Base-by-base conservation (phyloP, 1,140 invertebrate species). In the Campoletis sonorensis region DNA sequence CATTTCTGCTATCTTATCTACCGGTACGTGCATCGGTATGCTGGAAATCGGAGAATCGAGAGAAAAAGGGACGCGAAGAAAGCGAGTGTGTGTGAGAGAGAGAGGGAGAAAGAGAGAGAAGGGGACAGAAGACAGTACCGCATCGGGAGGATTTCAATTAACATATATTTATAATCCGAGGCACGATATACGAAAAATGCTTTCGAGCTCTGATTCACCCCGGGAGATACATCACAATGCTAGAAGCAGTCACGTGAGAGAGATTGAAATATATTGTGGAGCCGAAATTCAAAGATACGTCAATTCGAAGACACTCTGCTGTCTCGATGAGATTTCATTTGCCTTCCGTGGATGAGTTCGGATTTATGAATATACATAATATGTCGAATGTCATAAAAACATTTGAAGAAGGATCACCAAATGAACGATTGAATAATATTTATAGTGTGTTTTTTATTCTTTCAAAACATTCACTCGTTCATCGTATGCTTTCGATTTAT, bases 141-240 rank as follows among this genome's bases (percentile, higher is more conserved):
- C 8, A 40, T 64, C 37, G 27, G 33, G 40, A 21, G 21, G 70
- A 85, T 82, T 81, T 61, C 54, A 85, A 86, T 86, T 86, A 86
- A 85, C 82, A 84, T 83, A 84, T 83, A 82, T 70, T 81, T 83
- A 75, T 58, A 84, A 85, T 85, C 15, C 0, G 23, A 83, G 83
- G 83, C 82, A 84, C 26, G 33, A 16, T 61, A 40, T 33, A 33
- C 37, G 33, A 54, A 30, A 16, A 61, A 61, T 33, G 30, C 54
- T 26, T 26, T 27, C 26, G n/a, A 45, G 51, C 27, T 77, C 26
- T 64, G 16, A 58, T 37, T 58, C 27, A 40, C 30, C 33, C 18
- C 54, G 21, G 75, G 51, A 40, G 54, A 77, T 77, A 58, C 13
- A 15, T 30, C 58, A n/a, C 23, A 21, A 67, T 30, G 58, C 30